These are phyloP conservation scores for Alentia gelatinosa DNA, from an alignment of 2,888 invertebrate species.

Conservation along the genomic window DNA sequence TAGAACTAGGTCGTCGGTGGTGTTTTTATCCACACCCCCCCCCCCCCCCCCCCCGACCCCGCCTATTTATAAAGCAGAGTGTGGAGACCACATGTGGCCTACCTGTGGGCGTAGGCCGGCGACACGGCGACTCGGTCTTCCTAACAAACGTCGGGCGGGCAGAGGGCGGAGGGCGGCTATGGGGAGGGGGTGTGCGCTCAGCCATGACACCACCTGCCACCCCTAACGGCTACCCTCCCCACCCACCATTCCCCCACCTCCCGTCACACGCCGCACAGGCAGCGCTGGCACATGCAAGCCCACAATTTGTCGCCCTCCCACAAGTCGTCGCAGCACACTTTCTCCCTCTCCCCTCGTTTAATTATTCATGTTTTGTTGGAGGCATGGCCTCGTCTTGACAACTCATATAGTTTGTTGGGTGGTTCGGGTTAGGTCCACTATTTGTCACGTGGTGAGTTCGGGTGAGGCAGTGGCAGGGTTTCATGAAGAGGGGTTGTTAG, in stretches of 20 bases:
- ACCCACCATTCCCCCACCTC: background rate
- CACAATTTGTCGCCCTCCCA: background rate
- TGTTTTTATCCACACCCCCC: background rate
- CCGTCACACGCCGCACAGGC: background rate
- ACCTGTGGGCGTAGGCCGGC: slow-evolving; percentile 1
- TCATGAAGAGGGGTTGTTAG: background rate
- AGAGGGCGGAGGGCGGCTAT: background rate
- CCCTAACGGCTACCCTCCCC: background rate
- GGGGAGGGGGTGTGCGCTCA: slow-evolving; percentile 9
- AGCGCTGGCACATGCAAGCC: slow-evolving; percentile 21
- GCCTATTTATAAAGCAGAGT: background rate
- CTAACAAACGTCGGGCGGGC: background rate
- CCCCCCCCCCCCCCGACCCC: too few species aligned
- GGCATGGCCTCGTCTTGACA: slow-evolving; percentile 23
- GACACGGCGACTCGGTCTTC: too few species aligned
- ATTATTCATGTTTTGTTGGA: slow-evolving; percentile 41
- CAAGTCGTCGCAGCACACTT: background rate
- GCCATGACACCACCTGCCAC: slow-evolving; percentile 29
- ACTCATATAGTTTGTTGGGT: slow-evolving; percentile 21
- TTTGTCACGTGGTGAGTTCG: background rate
- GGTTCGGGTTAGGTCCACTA: slow-evolving; percentile 18
- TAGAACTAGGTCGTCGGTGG: background rate
- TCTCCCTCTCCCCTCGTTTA: background rate
- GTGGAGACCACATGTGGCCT: background rate
- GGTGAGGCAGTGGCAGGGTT: background rate